Base-by-base conservation (phyloP, 1,140 invertebrate genomes). In the Leptopilina clavipes region DNA sequence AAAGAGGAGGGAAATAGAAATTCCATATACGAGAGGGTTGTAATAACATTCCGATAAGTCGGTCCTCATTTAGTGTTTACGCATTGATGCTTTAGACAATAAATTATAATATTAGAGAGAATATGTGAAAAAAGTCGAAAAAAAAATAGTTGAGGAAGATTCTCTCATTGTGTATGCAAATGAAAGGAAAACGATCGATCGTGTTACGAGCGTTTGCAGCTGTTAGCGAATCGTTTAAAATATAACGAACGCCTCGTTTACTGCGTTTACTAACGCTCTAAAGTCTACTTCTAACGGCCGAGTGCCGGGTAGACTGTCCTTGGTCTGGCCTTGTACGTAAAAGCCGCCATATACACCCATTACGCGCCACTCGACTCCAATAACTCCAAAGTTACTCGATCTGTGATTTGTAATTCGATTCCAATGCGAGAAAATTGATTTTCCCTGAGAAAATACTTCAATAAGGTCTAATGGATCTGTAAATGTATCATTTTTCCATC, bases 231-330 rank as follows among this genome's bases (percentile, higher is more conserved):
- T 65, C 59, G 59, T 31, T 65, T 65, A 65, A 65, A 65, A 65
- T 65, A 65, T 65, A 65, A 65, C 59, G 59, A 65, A 65, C 12
- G 59, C 59, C 59, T 65, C 59, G 59, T 65, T 65, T 65, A 65
- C 59, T 65, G 59, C 25, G n/a, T 65, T 65, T 65, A 65, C 59
- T 65, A 31, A 65, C 22, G 59, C 59, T 65, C 25, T 65, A 65
- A 65, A 65, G 25, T 65, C 22, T 31, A 65, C 59, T 65, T 65
- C 59, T 65, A 65, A 37, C 59, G 25, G 22, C 22, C 14, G 59
- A 65, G 22, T 65, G 59, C 22, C 14, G 56, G 5, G 19, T 65
- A 22, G 8, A 22, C 19, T 65, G 59, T 65, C 59, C 59, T 65
- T 65, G 59, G 59, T 65, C 59, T 65, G 59, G 59, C 59, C 59